Evolutionary conservation across 2,113 vertebrate species (phyloP).

Genomic region (Perca flavescens): DNA sequence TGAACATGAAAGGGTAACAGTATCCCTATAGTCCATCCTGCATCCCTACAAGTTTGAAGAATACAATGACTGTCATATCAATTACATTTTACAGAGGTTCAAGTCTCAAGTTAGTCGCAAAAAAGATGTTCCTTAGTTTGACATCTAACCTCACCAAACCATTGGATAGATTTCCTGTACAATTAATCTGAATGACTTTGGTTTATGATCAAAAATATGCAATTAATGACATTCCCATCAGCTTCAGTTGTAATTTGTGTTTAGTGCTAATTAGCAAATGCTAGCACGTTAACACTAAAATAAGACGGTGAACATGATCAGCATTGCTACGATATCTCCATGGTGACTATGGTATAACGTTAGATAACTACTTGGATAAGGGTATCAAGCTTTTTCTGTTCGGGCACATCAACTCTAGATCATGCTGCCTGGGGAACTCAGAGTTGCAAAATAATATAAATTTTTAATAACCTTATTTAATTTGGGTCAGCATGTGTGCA

Average conservation of each 20-base stretch:
- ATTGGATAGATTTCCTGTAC: neutral
- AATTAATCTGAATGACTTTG: neutral
- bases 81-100: neutral
- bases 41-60: neutral
- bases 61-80: neutral
- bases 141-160: neutral
- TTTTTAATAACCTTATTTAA: too few species aligned
- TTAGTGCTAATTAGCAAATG: neutral
- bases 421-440: neutral
- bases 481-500: too few species aligned
- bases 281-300: neutral
- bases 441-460: neutral
- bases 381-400: neutral
- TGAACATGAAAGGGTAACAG: slow-evolving; percentile 6
- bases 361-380: neutral
- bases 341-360: neutral
- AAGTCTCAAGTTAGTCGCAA: neutral
- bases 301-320: neutral
- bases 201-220: too few species aligned
- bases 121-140: neutral
- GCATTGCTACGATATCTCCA: neutral
- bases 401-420: neutral
- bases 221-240: neutral
- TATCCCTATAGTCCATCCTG: neutral
- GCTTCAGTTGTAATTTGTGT: neutral